These are phyloP conservation scores for Sesia bembeciformis DNA, from an alignment of 2,888 invertebrate species.

Conservation along the genomic window DNA sequence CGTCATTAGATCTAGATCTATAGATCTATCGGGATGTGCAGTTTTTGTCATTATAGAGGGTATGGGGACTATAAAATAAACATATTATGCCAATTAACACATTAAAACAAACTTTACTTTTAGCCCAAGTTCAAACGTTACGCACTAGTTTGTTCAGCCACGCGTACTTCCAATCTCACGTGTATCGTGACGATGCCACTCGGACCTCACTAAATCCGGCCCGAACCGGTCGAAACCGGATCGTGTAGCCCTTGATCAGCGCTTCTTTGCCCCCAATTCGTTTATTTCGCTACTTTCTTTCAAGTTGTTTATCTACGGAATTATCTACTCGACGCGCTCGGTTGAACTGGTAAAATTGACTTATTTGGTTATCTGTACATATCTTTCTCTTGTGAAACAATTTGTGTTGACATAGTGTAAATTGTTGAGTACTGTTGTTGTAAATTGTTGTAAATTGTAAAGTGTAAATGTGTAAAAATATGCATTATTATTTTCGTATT, in stretches of 20 bases:
- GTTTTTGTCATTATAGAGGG: too few relatives aligned
- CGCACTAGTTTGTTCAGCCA: slow-evolving; percentile 4
- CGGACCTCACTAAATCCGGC: slow-evolving; percentile 27
- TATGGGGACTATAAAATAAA: too few relatives aligned
- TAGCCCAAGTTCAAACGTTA: background rate
- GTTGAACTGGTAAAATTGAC: background rate
- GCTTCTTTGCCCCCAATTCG: slow-evolving; percentile 18
- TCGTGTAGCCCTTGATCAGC: slow-evolving; percentile 36
- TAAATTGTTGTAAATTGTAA: too few relatives aligned
- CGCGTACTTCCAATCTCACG: slow-evolving; percentile 31
- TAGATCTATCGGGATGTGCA: too few relatives aligned
- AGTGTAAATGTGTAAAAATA: too few relatives aligned
- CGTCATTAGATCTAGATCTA: too few relatives aligned
- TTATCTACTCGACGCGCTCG: background rate
- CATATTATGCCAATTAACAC: too few relatives aligned
- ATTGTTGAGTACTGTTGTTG: too few relatives aligned
- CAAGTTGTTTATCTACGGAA: background rate
- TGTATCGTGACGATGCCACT: slow-evolving; percentile 24
- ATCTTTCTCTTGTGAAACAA: too few relatives aligned
- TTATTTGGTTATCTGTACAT: background rate
- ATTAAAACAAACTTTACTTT: background rate
- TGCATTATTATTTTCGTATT: too few relatives aligned
- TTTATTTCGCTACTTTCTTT: background rate
- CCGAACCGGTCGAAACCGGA: slow-evolving; percentile 7
- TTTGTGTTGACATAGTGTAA: too few relatives aligned